These are phyloP conservation scores for Myiozetetes cayanensis DNA, from an alignment of 2,113 vertebrate genomes.

Conservation along the genomic window DNA sequence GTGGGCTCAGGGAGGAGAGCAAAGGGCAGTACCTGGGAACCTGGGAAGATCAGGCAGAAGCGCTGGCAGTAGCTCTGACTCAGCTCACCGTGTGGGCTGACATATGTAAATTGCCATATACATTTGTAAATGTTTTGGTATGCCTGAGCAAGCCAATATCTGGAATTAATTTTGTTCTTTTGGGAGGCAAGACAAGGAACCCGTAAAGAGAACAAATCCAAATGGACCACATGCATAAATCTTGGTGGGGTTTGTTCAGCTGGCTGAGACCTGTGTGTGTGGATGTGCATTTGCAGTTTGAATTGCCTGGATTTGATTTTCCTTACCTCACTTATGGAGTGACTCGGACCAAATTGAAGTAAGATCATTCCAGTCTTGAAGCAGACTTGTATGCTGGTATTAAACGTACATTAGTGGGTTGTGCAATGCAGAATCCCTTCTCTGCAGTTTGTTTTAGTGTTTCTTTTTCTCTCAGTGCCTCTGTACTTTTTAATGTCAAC, in stretches of 20 bases:
- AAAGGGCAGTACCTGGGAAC: not conserved
- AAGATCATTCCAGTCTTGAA: not conserved
- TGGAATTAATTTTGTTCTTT: conserved; percentile 54
- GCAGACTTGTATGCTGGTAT: not conserved
- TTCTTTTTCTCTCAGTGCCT: not conserved
- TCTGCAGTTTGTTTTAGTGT: conserved; percentile 23
- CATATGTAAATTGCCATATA: conserved; percentile 44
- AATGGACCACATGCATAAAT: not conserved
- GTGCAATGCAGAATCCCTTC: conserved; percentile 41
- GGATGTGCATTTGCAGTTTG: not conserved
- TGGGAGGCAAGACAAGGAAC: conserved; percentile 29
- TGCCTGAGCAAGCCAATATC: conserved; percentile 24
- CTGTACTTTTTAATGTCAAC: not conserved
- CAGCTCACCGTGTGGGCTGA: conserved; percentile 31
- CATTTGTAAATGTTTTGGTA: conserved; percentile 61
- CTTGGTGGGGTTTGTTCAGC: not conserved
- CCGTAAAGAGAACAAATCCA: not conserved
- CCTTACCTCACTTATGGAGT: not conserved
- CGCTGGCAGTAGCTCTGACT: not conserved
- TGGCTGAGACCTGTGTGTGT: not conserved
- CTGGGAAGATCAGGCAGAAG: not conserved
- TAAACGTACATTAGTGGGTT: not conserved
- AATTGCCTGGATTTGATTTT: not conserved
- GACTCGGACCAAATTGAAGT: not conserved
- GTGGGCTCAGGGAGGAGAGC: not conserved